Evolutionary conservation across 2,888 invertebrate genomes (phyloP).

Genomic region (Leucoptera coffeella): DNA sequence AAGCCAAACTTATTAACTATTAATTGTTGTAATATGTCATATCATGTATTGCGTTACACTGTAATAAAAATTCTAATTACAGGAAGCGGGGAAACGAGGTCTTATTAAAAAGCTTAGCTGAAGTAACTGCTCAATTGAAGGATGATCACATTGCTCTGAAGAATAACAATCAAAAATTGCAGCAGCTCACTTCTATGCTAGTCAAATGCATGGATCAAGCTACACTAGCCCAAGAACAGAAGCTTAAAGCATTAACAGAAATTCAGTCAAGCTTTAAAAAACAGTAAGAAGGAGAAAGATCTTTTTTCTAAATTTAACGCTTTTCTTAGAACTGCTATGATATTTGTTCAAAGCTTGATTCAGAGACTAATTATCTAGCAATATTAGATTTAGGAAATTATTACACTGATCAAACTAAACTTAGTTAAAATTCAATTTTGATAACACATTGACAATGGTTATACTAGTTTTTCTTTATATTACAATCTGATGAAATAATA

Average conservation of each 20-base stretch:
- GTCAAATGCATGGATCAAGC: constrained; percentile 31
- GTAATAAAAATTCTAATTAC: constrained; percentile 8
- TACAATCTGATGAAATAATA: no score
- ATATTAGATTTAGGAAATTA: no score
- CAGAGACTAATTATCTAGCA: no score
- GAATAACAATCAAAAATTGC: constrained; percentile 32
- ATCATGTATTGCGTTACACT: background rate
- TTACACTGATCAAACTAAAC: no score
- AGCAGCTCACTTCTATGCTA: constrained; percentile 21
- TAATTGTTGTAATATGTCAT: background rate
- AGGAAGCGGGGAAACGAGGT: constrained; percentile 23
- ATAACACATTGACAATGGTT: no score
- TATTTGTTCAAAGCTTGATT: no score
- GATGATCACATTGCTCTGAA: constrained; percentile 24
- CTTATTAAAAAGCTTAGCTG: constrained; percentile 18
- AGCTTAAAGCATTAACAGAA: constrained; percentile 21
- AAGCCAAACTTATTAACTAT: constrained; percentile 7
- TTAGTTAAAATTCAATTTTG: no score
- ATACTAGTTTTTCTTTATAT: no score
- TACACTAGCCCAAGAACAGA: constrained; percentile 22
- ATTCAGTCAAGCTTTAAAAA: constrained; percentile 20
- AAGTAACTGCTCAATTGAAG: constrained; percentile 21
- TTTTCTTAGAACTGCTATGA: no score
- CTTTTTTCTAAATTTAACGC: no score
- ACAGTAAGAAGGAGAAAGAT: no score